Evolutionary conservation across 2,888 invertebrate genomes (phyloP), one percentile per base, ranked within the genome.

Genomic region (Ctenicera cuprea): DNA sequence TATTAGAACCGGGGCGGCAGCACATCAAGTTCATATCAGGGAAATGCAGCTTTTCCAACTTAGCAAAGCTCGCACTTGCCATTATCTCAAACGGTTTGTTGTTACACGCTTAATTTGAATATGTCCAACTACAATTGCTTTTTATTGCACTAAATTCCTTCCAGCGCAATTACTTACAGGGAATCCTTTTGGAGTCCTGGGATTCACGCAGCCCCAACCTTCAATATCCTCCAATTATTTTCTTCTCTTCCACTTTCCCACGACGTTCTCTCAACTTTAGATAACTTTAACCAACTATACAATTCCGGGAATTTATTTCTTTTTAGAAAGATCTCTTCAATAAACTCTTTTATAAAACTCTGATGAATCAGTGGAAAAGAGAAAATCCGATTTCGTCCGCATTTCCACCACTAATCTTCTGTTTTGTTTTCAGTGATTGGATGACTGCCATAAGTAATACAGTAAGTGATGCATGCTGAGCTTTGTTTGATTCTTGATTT

Each of bases 371-470:
- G 22, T 54, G 1, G 14, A 54, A 30, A 54, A 16, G 14, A 54
- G 18, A n/a, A 54, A 30, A 54, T 54, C 12, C 50, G 50, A 50
- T 50, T 26, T 50, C 20, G n/a, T 18, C 1, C 30, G 18, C 54
- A 20, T 30, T 54, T 54, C 22, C n/a, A 4, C 14, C 37, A 38
- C 38, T 59, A 59, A 59, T 18, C 3, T 12, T 59, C 18, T 59
- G 9, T 38, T 59, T 59, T 59, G 18, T 37, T 86, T 86, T 76
- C 87, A 94, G 94, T 86, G 94, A 94, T 79, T 94, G 94, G 94
- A 92, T 94, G 90, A 90, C 92, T 69, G 94, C 94, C 67, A 94
- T 94, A 82, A 92, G 93, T 79, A 94, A 93, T 88, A 94, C 94
- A 86, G 93, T 94, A 88, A 91, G 93, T 89, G 20, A 8, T 9